Percentiles rank a stretch among this genome's conserved stretches.
These are phyloP conservation scores for Drosophila kuntzei DNA, from an alignment of 2,888 invertebrate genomes.

Conservation along the genomic window DNA sequence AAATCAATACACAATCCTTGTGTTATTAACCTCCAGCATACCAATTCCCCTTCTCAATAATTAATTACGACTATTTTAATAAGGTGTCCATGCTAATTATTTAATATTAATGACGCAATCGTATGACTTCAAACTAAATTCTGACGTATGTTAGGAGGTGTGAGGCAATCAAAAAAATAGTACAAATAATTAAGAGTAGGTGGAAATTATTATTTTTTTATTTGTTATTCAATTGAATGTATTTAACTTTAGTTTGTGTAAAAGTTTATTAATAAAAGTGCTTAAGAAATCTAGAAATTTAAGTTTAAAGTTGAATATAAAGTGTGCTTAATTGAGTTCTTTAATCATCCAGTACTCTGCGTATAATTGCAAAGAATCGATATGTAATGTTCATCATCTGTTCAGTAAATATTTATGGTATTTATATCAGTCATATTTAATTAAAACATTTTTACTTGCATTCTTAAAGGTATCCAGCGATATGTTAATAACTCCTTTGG, in stretches of 20 bases:
- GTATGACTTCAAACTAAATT: background rate
- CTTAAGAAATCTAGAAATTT: background rate
- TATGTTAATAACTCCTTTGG: constrained; percentile 19
- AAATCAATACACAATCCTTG: background rate
- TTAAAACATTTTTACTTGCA: background rate
- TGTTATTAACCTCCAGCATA: background rate
- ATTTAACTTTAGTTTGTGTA: background rate
- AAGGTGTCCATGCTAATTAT: background rate
- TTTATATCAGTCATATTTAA: background rate
- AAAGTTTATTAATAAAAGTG: background rate
- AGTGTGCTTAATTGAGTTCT: background rate
- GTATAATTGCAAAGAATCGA: constrained; percentile 27
- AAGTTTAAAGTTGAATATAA: background rate
- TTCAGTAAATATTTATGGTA: background rate
- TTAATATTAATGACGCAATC: background rate
- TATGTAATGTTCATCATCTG: constrained; percentile 34
- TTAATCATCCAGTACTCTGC: constrained; percentile 19
- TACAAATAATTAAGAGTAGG: too few relatives aligned
- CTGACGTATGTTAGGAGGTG: background rate
- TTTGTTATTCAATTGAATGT: too few relatives aligned
- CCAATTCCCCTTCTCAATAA: background rate
- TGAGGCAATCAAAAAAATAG: background rate
- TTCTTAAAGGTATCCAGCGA: constrained; percentile 29
- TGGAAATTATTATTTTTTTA: too few relatives aligned
- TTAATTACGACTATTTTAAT: background rate